phyloP scores from a whole-genome alignment of 2,797 vertebrate genomes.

The Otolemur crassicaudatus region DNA sequence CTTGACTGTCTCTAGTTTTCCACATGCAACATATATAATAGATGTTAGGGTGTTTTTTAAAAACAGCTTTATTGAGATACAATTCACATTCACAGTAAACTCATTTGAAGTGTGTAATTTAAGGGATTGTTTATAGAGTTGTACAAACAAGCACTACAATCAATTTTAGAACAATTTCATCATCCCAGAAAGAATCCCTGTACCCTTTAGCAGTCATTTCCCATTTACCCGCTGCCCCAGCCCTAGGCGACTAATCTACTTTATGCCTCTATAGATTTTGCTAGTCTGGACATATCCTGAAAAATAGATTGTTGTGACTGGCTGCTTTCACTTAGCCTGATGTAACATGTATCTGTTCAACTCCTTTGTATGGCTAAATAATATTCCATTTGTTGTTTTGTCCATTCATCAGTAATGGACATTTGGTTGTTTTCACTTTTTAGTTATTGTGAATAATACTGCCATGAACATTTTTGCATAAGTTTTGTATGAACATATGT shows the following conservation, averaged over 20 bases:
- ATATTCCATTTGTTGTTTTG: constrained; percentile 31
- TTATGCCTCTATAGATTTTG: not conserved
- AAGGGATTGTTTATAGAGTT: constrained; percentile 6
- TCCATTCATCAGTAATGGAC: not conserved
- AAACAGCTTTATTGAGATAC: not conserved
- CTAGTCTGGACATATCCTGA: not conserved
- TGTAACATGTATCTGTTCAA: not conserved
- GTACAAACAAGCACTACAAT: not conserved
- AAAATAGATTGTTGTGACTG: not conserved
- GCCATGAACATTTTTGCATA: constrained; percentile 16
- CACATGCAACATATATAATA: not conserved
- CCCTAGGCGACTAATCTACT: not conserved
- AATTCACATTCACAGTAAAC: not conserved
- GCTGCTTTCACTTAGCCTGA: constrained; percentile 30
- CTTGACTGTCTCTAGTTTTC: constrained; percentile 20
- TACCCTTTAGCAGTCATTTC: not conserved
- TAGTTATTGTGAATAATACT: not conserved
- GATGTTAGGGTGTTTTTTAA: not conserved
- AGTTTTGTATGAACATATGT: constrained; percentile 18
- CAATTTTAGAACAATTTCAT: constrained; percentile 48
- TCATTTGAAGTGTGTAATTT: not conserved
- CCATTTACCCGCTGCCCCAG: not conserved
- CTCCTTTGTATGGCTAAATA: constrained; percentile 18
- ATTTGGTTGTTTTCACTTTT: constrained; percentile 33
- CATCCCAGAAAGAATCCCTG: not conserved